phyloP scores from a whole-genome alignment of 2,113 vertebrate genomes.

The Scortum barcoo region DNA sequence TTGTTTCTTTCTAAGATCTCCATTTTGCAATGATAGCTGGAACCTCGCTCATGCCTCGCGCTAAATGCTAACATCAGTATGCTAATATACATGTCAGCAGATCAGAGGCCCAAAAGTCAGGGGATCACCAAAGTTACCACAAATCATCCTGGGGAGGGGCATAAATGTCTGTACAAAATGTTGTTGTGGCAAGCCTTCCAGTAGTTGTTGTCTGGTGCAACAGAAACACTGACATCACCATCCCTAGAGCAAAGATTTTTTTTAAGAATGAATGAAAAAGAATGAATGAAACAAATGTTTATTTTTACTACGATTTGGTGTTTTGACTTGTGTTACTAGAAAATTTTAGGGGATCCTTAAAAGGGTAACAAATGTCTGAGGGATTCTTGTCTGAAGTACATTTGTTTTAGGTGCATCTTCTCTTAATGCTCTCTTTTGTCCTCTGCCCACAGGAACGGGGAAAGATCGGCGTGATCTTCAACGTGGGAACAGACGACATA shows the following conservation, averaged over 20 bases:
- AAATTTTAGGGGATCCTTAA: background rate
- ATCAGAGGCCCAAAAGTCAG: too few relatives aligned
- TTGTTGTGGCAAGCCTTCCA: too few relatives aligned
- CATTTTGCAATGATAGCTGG: background rate
- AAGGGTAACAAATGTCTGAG: background rate
- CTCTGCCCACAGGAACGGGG: conserved; percentile 87
- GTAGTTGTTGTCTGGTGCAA: too few relatives aligned
- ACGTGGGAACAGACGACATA: conserved; percentile 96
- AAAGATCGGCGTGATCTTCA: conserved; percentile 94
- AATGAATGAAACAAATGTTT: too few relatives aligned
- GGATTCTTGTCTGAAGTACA: background rate
- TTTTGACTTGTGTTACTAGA: too few relatives aligned
- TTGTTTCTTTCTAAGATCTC: background rate
- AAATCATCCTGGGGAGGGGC: too few relatives aligned
- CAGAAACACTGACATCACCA: background rate
- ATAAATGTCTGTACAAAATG: too few relatives aligned
- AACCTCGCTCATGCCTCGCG: background rate
- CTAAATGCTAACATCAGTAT: background rate
- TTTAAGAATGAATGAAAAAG: background rate
- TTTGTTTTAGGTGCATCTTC: background rate
- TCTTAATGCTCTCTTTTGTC: background rate
- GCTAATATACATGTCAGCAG: too few relatives aligned
- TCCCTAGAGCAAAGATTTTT: background rate
- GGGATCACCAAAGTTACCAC: too few relatives aligned
- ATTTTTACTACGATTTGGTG: too few relatives aligned